phyloP scores from a whole-genome alignment of 35 echinoderm and acorn worm genomes.

The Ophioderma brevispina region DNA sequence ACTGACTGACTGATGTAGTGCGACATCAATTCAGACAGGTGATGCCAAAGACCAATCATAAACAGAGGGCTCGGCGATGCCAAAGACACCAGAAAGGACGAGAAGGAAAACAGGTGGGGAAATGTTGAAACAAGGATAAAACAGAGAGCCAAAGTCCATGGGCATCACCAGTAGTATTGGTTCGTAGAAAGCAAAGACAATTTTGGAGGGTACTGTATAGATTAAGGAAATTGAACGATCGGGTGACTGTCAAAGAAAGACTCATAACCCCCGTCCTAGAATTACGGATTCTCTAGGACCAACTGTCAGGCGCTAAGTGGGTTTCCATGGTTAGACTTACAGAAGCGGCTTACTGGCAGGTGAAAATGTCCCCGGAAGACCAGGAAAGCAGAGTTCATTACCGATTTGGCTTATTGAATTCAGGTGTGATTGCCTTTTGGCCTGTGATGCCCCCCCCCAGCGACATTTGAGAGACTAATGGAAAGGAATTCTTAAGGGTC shows the following conservation, averaged over 20 bases:
- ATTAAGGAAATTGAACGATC: too few relatives aligned
- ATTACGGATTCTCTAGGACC: slow-evolving; percentile 38
- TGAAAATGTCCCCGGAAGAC: too few relatives aligned
- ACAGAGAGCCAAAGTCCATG: background rate
- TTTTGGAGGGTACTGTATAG: slow-evolving; percentile 8
- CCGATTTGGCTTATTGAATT: background rate
- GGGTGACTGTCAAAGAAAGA: too few relatives aligned
- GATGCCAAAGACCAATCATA: background rate
- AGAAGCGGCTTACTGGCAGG: too few relatives aligned
- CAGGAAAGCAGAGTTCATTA: background rate
- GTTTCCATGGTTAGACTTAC: too few relatives aligned
- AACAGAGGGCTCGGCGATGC: background rate
- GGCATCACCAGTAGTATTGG: slow-evolving; percentile 42
- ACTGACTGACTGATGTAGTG: background rate
- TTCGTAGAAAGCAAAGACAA: slow-evolving; percentile 55
- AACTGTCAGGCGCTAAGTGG: slow-evolving; percentile 17
- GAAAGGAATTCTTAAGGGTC: slow-evolving; percentile 33
- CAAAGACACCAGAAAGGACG: background rate
- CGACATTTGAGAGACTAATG: slow-evolving; percentile 70
- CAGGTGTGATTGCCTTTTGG: slow-evolving; percentile 71
- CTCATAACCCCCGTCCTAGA: slow-evolving; percentile 42
- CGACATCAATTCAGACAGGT: background rate
- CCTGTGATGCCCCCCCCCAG: slow-evolving; percentile 39
- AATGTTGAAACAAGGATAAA: slow-evolving; percentile 2
- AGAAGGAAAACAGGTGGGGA: slow-evolving; percentile 15